Conservation (phyloP, 2,113 vertebrate genomes). For the Holacanthus passer region DNA sequence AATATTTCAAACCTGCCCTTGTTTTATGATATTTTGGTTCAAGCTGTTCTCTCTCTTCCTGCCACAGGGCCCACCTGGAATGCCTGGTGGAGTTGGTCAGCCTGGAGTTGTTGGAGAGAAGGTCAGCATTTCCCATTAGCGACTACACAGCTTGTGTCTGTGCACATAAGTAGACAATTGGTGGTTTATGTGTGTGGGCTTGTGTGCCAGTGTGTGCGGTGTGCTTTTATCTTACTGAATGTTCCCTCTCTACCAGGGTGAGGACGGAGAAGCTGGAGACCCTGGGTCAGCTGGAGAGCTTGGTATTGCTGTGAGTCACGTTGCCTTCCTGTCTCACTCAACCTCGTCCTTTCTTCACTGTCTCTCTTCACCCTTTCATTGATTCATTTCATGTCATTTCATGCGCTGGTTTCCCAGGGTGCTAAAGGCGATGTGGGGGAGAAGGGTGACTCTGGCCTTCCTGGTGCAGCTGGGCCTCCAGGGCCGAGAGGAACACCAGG, state of each 20-base stretch:
- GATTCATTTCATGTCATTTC: conserved; percentile 3
- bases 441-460: conserved; percentile 89
- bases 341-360: background rate
- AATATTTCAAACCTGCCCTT: conserved; percentile 66
- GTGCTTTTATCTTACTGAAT: conserved; percentile 17
- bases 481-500: conserved; percentile 91
- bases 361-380: conserved; percentile 6
- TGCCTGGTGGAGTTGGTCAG: conserved; percentile 89
- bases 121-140: conserved; percentile 78
- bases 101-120: conserved; percentile 92
- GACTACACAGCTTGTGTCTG: background rate
- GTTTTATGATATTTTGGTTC: conserved; percentile 47
- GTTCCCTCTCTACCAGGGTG: conserved; percentile 84
- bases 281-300: conserved; percentile 86
- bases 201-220: background rate
- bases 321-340: background rate
- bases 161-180: background rate
- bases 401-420: conserved; percentile 81
- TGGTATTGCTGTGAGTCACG: conserved; percentile 87
- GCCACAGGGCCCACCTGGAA: conserved; percentile 86
- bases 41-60: conserved; percentile 47
- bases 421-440: conserved; percentile 90
- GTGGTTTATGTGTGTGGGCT: background rate
- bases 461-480: conserved; percentile 89
- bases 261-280: conserved; percentile 91